A percentile compares a stretch with the other conserved stretches of the same genome.
Evolutionary conservation across 2,797 vertebrate species (phyloP).

Genomic region (Hydrophis major): DNA sequence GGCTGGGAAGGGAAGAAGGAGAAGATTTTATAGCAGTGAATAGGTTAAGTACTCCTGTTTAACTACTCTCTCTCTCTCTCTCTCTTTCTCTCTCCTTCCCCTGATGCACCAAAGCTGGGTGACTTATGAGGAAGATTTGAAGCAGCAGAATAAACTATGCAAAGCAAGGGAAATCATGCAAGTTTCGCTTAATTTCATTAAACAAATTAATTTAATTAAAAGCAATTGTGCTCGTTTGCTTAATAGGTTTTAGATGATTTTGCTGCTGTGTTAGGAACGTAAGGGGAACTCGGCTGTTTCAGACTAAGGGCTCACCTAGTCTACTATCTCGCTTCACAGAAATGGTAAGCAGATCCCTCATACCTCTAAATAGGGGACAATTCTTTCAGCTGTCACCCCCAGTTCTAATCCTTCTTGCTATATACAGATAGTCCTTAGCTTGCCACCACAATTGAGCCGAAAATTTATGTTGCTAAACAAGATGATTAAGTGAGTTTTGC

Average conservation of each 20-base stretch:
- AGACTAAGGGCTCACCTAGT: background rate
- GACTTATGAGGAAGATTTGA: background rate
- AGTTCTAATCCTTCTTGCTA: background rate
- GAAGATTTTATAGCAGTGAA: background rate
- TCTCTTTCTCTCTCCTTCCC: background rate
- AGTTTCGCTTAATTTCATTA: conserved; percentile 12
- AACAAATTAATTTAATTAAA: conserved; percentile 31
- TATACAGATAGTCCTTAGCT: background rate
- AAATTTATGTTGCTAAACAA: background rate
- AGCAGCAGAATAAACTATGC: conserved; percentile 5
- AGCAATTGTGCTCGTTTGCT: background rate
- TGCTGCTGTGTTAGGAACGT: background rate
- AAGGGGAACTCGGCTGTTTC: background rate
- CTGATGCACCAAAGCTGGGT: background rate
- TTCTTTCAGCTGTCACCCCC: background rate
- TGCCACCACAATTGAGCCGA: background rate
- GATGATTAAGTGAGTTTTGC: background rate
- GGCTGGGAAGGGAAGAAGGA: background rate
- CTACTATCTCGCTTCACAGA: background rate
- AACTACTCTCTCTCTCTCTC: background rate
- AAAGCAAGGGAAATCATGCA: conserved; percentile 11
- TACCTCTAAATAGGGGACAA: background rate
- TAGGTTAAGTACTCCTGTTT: background rate
- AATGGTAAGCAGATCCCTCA: background rate
- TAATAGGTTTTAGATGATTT: conserved; percentile 23